Evolutionary conservation across 2,797 vertebrate species (phyloP).

Genomic region (Helostoma temminkii): DNA sequence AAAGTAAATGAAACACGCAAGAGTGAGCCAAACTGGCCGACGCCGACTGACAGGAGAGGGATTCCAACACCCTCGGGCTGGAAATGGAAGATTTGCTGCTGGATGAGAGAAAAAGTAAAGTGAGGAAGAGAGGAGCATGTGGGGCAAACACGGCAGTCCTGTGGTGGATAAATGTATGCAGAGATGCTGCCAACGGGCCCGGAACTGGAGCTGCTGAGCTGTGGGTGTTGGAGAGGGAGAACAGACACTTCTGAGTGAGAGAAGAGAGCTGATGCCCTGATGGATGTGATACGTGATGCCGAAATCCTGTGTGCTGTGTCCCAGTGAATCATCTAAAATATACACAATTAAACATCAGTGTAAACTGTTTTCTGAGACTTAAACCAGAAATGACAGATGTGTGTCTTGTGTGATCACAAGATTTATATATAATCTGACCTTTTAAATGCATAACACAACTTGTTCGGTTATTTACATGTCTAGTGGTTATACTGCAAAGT

Average conservation of each 20-base stretch:
- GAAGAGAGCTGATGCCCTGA: constrained; percentile 3
- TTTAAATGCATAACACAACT: too few species aligned
- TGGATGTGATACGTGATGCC: neutral
- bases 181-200: constrained; percentile 12
- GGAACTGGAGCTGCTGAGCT: constrained; percentile 21
- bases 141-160: constrained; percentile 32
- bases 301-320: too few species aligned
- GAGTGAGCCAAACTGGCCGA: constrained; percentile 14
- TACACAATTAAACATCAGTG: too few species aligned
- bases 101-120: constrained; percentile 2
- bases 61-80: constrained; percentile 26
- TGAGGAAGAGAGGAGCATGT: constrained; percentile 1
- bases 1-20: constrained; percentile 44
- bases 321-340: too few species aligned
- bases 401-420: too few species aligned
- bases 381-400: too few species aligned
- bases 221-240: constrained; percentile 24
- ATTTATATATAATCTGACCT: too few species aligned
- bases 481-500: too few species aligned
- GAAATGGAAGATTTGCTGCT: constrained; percentile 35
- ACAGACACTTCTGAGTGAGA: constrained; percentile 6
- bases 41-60: constrained; percentile 33
- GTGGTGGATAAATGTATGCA: constrained; percentile 13
- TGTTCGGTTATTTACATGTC: too few species aligned
- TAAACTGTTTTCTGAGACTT: too few species aligned